Conservation (phyloP, 2,888 invertebrate species). For the Diplolepis rosae region DNA sequence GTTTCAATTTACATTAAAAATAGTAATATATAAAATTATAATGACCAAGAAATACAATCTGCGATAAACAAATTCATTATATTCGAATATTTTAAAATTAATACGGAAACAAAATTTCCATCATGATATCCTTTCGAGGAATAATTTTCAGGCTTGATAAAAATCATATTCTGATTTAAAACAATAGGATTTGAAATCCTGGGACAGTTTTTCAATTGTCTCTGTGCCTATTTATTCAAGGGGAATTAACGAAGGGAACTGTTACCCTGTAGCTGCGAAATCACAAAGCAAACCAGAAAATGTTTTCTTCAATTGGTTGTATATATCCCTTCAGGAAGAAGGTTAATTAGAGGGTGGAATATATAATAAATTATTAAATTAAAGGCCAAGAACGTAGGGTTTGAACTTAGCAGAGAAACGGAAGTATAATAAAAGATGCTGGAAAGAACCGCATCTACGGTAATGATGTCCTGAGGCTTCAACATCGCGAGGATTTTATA, state of each 20-base stretch:
- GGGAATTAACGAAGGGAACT: not conserved
- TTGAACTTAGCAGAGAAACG: slow-evolving; percentile 15
- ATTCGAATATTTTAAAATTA: too few relatives aligned
- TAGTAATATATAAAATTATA: too few relatives aligned
- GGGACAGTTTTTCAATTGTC: not conserved
- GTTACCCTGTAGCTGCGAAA: not conserved
- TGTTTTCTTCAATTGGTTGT: not conserved
- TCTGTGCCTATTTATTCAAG: not conserved
- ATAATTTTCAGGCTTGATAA: too few relatives aligned
- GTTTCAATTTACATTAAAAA: too few relatives aligned
- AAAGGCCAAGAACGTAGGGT: slow-evolving; percentile 1
- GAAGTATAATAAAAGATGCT: slow-evolving; percentile 20
- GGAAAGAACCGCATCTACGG: slow-evolving; percentile 25
- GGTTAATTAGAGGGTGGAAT: slow-evolving; percentile 18
- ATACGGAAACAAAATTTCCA: too few relatives aligned
- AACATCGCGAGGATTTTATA: slow-evolving; percentile 21
- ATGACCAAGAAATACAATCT: too few relatives aligned
- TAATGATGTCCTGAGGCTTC: slow-evolving; percentile 26
- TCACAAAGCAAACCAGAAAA: not conserved
- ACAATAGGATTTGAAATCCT: too few relatives aligned
- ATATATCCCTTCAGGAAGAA: not conserved
- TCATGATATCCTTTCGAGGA: too few relatives aligned
- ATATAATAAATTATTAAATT: slow-evolving; percentile 14
- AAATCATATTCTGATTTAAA: too few relatives aligned
- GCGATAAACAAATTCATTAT: too few relatives aligned